Base-by-base conservation (phyloP, 2,888 invertebrate species). In the Caenorhabditis macrosperma region DNA sequence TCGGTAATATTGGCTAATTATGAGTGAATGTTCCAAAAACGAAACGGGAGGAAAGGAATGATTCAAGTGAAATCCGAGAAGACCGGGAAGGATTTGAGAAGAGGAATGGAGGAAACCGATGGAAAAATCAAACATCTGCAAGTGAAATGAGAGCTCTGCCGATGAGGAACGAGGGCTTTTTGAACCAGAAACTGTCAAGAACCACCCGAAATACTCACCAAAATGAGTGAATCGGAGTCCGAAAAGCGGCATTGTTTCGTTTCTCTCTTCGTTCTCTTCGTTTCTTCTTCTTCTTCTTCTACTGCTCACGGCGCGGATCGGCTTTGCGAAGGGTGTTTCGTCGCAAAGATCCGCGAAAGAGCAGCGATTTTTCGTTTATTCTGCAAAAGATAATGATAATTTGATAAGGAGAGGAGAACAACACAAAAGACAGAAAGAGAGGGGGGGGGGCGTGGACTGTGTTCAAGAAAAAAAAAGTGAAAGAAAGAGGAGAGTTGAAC, bases 211-310 rank as follows among this genome's bases (percentile, higher is more conserved):
- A 61, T 57, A 66, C 74, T 69, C 46, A 81, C 81, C 81, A 55
- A 74, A 72, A 64, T 68, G 69, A 59, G 81, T 74, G 61, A 81
- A 81, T 68, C 81, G 28, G 26, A 81, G 66, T 35, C 81, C 78
- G 28, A 81, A 81, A 52, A 81, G 66, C 54, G 81, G 78, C 81
- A 81, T 81, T 15, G 10, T 55, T 52, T 59, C 46, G 10, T 12
- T 20, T 55, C 24, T 24, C 26, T 30, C 24, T 35, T 59, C 52
- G 50, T 63, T 44, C 12, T 50, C 12, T 30, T 30, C 26, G 28
- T 46, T 24, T 69, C 44, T 55, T 57, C 77, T 55, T 41, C 55
- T 44, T 33, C n/a, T 55, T 17, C 22, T 20, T 24, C 9, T 26
- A 30, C 26, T 30, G 52, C 24, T 26, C 24, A n/a, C n/a, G n/a